phyloP scores from a whole-genome alignment of 92 coral and sea anemone species.

The Parazoanthus atlanticus region DNA sequence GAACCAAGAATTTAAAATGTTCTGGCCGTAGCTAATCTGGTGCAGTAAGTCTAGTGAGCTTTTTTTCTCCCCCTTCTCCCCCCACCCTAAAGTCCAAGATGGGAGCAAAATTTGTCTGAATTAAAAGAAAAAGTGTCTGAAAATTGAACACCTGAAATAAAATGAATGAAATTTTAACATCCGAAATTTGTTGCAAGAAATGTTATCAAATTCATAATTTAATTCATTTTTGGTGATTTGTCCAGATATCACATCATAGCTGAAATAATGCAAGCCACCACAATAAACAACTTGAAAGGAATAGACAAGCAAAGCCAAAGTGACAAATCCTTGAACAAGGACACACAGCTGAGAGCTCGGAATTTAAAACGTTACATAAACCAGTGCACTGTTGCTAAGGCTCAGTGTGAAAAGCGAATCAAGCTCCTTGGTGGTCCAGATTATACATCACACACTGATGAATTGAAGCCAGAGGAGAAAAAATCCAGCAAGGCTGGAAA shows the following conservation, averaged over 20 bases:
- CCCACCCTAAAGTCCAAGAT: too few relatives aligned
- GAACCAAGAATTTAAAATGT: too few relatives aligned
- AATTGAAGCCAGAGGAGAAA: constrained; percentile 62
- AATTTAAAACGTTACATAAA: constrained; percentile 93
- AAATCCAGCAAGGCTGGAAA: constrained; percentile 53
- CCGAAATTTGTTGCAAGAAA: too few relatives aligned
- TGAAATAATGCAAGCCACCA: constrained; percentile 99
- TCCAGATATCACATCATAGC: constrained; percentile 94
- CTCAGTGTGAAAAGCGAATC: constrained; percentile 95
- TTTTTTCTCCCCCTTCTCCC: too few relatives aligned
- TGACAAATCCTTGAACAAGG: constrained; percentile 81
- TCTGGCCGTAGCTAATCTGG: too few relatives aligned
- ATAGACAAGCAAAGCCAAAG: constrained; percentile 76
- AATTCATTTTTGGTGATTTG: too few relatives aligned
- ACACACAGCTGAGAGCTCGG: constrained; percentile 89
- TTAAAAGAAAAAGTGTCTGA: too few relatives aligned
- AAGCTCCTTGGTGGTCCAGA: constrained; percentile 99
- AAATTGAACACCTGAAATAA: too few relatives aligned
- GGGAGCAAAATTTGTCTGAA: too few relatives aligned
- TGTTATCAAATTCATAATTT: not conserved
- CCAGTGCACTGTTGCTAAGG: constrained; percentile 98
- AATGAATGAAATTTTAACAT: too few relatives aligned
- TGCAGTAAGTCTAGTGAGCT: too few relatives aligned
- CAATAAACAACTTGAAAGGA: constrained; percentile 92
- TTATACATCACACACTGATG: constrained; percentile 70